A percentile compares a stretch with the other conserved stretches of the same genome.
phyloP scores from a whole-genome alignment of 2,113 vertebrate species.

The Antechinus stuartii region DNA sequence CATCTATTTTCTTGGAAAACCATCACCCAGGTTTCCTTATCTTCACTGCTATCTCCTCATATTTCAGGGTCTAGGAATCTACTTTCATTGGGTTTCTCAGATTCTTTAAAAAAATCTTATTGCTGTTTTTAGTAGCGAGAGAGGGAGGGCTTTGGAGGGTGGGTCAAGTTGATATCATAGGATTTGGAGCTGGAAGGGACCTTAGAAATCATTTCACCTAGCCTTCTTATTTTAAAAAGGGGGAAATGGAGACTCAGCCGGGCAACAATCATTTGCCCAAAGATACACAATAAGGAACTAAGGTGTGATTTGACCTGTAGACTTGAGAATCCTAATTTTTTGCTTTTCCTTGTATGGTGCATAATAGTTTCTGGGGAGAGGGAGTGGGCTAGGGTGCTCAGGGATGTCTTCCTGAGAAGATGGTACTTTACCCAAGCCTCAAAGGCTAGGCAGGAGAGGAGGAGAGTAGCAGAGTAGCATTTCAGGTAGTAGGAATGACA shows the following conservation, averaged over 20 bases:
- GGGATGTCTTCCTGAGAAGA: neutral
- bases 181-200: neutral
- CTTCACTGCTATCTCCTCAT: neutral
- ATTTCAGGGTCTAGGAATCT: neutral
- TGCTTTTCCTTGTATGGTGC: neutral
- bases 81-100: neutral
- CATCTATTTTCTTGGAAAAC: constrained; percentile 52
- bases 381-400: neutral
- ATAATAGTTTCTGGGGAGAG: neutral
- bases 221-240: neutral
- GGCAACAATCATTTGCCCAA: neutral
- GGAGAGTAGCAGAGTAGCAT: neutral
- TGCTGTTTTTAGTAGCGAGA: neutral
- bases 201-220: neutral
- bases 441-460: neutral
- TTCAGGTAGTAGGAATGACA: neutral
- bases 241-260: neutral
- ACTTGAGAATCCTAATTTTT: neutral
- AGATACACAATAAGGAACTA: neutral
- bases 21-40: constrained; percentile 11
- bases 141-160: neutral
- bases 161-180: neutral
- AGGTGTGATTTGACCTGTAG: neutral
- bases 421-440: neutral
- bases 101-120: neutral